Base-by-base conservation (phyloP, 2,888 invertebrate species). In the Anthophora plumipes region DNA sequence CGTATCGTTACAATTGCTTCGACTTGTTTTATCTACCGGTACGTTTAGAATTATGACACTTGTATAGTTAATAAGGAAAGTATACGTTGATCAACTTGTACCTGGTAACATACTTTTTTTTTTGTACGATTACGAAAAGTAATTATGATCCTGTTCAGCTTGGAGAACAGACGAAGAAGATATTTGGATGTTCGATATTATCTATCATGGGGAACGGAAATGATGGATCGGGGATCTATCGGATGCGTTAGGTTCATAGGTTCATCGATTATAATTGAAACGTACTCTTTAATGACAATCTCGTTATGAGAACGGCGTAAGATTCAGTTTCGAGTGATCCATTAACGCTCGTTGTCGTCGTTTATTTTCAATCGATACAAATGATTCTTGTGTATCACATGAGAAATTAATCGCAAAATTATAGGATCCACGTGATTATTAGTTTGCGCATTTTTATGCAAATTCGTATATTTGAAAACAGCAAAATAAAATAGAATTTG, bases 221-320 rank as follows among this genome's bases (percentile, higher is more conserved):
- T 63, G 39, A 48, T 60, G 41, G 14, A 48, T 31, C n/a, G 63
- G n/a, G n/a, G 12, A n/a, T 63, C 17, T 31, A 63, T 48, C 31
- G 17, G n/a, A 48, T n/a, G 11, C n/a, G n/a, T 60, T 60, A 48
- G 1, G 11, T 63, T 31, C n/a, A 31, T 60, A 48, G 1, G 11
- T 63, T 31, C n/a, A 31, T 48, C 31, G 63, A 48, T 48, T 63
- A 17, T 63, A 48, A 63, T 63, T 63, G 48, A 63, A 41, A 43
- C 48, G 48, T 63, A 31, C 11, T 7, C 5, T 3, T 25, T 48
- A 46, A 63, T 48, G 63, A 50, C 17, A 31, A n/a, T 17, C n/a
- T 48, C 7, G n/a, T 63, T 37, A 7, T 7, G n/a, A 37, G 63
- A 31, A 12, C 31, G 31, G 25, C 14, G 43, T 14, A 8, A 12